These are phyloP conservation scores for Corythornis leucogaster DNA, from an alignment of 2,797 vertebrate species.

Conservation along the genomic window DNA sequence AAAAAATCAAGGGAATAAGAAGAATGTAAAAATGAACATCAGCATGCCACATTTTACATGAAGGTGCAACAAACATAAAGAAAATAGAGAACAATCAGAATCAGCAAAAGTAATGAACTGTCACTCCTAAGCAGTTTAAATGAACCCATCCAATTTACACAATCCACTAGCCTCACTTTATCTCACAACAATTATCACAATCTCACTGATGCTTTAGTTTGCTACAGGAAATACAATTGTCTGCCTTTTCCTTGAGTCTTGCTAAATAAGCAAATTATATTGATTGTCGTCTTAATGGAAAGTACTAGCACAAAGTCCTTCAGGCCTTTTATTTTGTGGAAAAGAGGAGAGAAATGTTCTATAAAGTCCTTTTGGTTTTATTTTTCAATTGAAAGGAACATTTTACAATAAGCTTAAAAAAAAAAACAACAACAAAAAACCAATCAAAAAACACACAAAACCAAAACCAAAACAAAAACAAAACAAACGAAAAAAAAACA, in stretches of 20 bases:
- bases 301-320: not conserved
- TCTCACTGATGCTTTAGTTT: not conserved
- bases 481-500: not conserved
- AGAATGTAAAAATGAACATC: not conserved
- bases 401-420: not conserved
- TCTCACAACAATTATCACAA: not conserved
- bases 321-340: not conserved
- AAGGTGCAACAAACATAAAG: not conserved
- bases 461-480: too few relatives aligned
- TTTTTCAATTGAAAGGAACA: not conserved
- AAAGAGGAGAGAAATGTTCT: not conserved
- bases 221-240: not conserved
- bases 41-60: not conserved
- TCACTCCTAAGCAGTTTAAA: constrained; percentile 1
- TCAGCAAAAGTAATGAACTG: constrained; percentile 8
- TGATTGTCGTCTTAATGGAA: constrained; percentile 2
- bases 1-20: not conserved
- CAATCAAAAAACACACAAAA: too few relatives aligned
- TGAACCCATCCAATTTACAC: not conserved
- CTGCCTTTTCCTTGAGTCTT: not conserved
- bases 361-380: not conserved
- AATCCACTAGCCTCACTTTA: not conserved
- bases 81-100: not conserved
- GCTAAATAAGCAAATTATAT: constrained; percentile 47
- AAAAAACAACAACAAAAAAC: not conserved